Evolutionary conservation across 2,113 vertebrate species (phyloP).

Genomic region (Furnarius figulus): DNA sequence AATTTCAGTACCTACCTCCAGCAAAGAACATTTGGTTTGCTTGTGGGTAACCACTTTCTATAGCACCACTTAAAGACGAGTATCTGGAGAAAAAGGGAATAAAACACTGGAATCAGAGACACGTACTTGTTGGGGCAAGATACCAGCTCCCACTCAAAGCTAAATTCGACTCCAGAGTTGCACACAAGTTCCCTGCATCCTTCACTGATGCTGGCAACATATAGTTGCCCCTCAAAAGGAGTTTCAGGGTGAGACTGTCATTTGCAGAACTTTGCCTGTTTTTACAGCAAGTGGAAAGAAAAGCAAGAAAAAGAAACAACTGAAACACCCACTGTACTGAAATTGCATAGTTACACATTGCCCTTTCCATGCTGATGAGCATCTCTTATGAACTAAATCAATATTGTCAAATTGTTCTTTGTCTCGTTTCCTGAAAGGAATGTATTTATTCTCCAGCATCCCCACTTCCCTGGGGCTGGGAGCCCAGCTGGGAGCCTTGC

Average conservation of each 20-base stretch:
- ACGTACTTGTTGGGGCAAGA: not conserved
- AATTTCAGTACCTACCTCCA: conserved; percentile 44
- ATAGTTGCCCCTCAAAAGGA: not conserved
- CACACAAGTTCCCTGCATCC: not conserved
- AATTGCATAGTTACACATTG: conserved; percentile 39
- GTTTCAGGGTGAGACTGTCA: not conserved
- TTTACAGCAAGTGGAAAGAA: not conserved
- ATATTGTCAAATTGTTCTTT: not conserved
- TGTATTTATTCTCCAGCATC: not conserved
- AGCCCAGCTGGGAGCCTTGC: not conserved
- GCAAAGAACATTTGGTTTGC: not conserved
- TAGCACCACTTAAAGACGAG: not conserved
- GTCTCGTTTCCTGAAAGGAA: not conserved
- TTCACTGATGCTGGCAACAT: not conserved
- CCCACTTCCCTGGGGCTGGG: not conserved
- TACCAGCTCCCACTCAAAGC: not conserved
- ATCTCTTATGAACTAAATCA: conserved; percentile 23
- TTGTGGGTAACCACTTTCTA: not conserved
- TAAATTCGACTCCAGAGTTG: not conserved
- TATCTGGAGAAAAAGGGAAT: not conserved
- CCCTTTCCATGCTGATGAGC: conserved; percentile 40
- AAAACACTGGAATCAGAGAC: not conserved
- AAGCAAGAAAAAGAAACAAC: not conserved
- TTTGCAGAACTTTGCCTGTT: not conserved
- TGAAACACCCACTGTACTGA: not conserved